Base-by-base conservation (phyloP, 2,888 invertebrate genomes). In the Lysandra coridon region DNA sequence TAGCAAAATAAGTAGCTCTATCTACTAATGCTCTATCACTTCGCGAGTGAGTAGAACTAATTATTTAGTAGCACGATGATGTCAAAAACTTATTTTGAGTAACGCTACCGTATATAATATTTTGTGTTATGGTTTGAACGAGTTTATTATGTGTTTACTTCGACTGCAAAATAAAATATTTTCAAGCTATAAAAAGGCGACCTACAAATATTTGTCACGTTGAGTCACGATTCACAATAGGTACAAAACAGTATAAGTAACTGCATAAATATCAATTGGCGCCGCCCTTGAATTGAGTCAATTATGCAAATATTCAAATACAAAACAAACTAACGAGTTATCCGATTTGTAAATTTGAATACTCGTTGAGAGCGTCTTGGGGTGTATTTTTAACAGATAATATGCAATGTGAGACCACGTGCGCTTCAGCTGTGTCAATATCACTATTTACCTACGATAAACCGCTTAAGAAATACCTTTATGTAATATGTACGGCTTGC, bases 391-490 rank as follows among this genome's bases (percentile, higher is more conserved):
- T 76, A 76, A 76, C 76, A 76, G 76, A 80, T 82, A 82, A 80
- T 82, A 82, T 82, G 83, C 83, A 85, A 79, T 84, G 84, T 84
- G 82, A 78, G 57, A 82, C 86, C 91, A 85, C 85, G 85, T 84
- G 80, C 44, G 37, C n/a, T 60, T 57, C 85, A 85, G 85, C 86
- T 86, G 85, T 83, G 83, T 85, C 84, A 85, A 86, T 82, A 83
- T 73, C 64, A 74, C 78, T 80, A 80, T 80, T 82, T 74, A 69
- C 81, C 80, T 79, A 77, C 80, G 80, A 69, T 79, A 80, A 79
- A 81, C 75, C 77, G 78, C 80, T 81, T 79, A 80, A 80, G 80
- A 80, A 81, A 81, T 77, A 40, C 78, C 76, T 79, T 49, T 73
- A 64, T 80, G 75, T 80, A 79, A 73, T 37, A 40, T 5, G 5